Evolutionary conservation across 2,888 invertebrate genomes (phyloP).

Genomic region (Ypsolopha scabrella): DNA sequence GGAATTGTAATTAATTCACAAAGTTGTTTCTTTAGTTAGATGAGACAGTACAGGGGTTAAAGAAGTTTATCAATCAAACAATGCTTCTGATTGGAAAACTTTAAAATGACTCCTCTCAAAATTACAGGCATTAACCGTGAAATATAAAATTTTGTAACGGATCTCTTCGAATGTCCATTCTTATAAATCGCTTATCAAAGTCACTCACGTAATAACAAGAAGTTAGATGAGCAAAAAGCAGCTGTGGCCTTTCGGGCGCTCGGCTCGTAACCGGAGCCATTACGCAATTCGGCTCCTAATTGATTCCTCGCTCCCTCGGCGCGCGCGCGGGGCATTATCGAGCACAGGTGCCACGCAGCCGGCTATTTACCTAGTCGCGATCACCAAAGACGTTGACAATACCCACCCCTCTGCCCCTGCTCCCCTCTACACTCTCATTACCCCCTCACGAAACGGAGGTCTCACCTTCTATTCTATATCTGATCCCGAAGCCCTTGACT

Average conservation of each 20-base stretch:
- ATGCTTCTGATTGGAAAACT: too few species aligned
- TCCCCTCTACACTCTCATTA: constrained; percentile 19
- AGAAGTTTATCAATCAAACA: too few species aligned
- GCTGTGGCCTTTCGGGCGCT: constrained; percentile 51
- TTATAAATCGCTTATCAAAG: constrained; percentile 27
- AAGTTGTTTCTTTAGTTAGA: too few species aligned
- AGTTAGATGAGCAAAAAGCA: constrained; percentile 65
- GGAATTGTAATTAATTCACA: too few species aligned
- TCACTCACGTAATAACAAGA: constrained; percentile 63
- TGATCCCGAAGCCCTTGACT: constrained; percentile 49
- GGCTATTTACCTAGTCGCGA: constrained; percentile 51
- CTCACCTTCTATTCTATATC: constrained; percentile 52
- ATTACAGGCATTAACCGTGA: too few species aligned
- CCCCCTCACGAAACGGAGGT: constrained; percentile 18
- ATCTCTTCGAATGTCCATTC: too few species aligned
- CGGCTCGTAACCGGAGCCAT: constrained; percentile 64
- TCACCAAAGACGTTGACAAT: constrained; percentile 36
- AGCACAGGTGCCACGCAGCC: constrained; percentile 58
- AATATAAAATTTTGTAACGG: too few species aligned
- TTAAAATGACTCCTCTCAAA: too few species aligned
- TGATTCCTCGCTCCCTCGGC: constrained; percentile 64
- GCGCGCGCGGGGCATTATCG: constrained; percentile 62
- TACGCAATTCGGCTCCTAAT: constrained; percentile 67
- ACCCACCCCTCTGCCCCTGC: constrained; percentile 34
- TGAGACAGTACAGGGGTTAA: too few species aligned